Base-by-base conservation (phyloP, 2,113 vertebrate genomes). In the Odontesthes bonariensis region DNA sequence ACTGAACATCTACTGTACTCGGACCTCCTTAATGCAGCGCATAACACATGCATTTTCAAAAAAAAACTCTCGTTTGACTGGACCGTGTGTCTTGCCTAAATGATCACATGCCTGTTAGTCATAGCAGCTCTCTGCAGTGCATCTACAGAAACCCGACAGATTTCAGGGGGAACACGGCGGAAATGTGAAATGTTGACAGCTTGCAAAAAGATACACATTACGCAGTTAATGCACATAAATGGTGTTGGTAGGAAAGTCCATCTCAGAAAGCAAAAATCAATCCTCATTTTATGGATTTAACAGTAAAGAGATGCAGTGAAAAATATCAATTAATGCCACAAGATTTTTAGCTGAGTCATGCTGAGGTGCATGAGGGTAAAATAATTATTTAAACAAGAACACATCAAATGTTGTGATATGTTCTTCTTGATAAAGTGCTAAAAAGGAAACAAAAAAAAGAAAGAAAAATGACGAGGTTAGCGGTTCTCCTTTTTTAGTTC, bases 1-100 rank as follows among this genome's bases (percentile, higher is more conserved):
- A 10, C 51, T 44, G 44, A 32, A 52, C 27, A 23, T 53, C 54
- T 44, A 69, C 23, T 64, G 8, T 49, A 57, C 33, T 79, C 55
- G 66, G 22, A 72, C 57, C 38, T 46, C 8, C 38, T 38, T 38
- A 38, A 10, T 5, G 35, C 10, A 1, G 27, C 47, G 17, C n/a
- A 67, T 19, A 12, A 22, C 33, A 2, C 5, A 8, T 31, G 8
- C 0, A 40, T 44, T 52, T 56, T 40, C 33, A 8, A 19, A 66
- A 44, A 5, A 32, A 23, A 32, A 5, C 6, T 73, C 2, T 12
- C 20, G 0, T 16, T 11, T 16, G 19, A 52, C 14, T 14, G 2
- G n/a, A 38, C 0, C 17, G 7, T 16, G 23, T 57, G 42, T 44
- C 42, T 64, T 57, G 7, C 35, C 20, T n/a, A 35, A 52, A 12